phyloP scores from a whole-genome alignment of 1,140 invertebrate genomes.

The Penaeus vannamei region DNA sequence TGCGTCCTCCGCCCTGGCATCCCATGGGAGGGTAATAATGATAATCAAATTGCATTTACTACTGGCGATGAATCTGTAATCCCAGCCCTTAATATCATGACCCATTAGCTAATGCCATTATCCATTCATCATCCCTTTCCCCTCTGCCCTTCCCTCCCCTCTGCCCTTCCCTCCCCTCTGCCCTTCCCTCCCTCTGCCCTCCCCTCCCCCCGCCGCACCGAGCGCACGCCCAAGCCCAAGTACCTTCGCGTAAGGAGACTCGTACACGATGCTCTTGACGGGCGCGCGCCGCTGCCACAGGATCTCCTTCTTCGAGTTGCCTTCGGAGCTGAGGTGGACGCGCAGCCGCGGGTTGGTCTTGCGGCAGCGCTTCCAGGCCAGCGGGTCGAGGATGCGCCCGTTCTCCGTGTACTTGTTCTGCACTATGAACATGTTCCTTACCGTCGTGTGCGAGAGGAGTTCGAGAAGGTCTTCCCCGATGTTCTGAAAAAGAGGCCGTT shows the following conservation, averaged over 20 bases:
- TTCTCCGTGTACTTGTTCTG: conserved; percentile 67
- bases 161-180: no score
- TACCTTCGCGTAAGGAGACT: conserved; percentile 78
- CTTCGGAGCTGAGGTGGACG: conserved; percentile 72
- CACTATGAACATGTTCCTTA: conserved; percentile 83
- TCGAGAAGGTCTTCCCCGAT: conserved; percentile 83
- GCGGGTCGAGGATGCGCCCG: conserved; percentile 67
- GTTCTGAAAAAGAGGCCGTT: conserved; percentile 76
- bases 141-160: no score
- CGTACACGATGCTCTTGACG: conserved; percentile 79
- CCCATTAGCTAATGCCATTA: no score
- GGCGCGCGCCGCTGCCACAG: conserved; percentile 78
- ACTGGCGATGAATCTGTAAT: no score
- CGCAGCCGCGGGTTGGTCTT: conserved; percentile 70
- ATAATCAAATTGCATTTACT: no score
- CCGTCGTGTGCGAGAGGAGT: conserved; percentile 78
- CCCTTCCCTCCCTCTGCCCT: no score
- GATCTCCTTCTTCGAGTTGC: conserved; percentile 71
- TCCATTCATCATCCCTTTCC: no score
- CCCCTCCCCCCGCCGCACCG: no score
- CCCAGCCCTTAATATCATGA: no score
- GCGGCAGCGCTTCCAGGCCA: conserved; percentile 71
- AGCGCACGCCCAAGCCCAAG: conserved; percentile 28
- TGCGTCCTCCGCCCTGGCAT: no score
- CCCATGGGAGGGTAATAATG: no score